Conservation (phyloP, 2,888 invertebrate species). For the Caenorhabditis parvicauda region DNA sequence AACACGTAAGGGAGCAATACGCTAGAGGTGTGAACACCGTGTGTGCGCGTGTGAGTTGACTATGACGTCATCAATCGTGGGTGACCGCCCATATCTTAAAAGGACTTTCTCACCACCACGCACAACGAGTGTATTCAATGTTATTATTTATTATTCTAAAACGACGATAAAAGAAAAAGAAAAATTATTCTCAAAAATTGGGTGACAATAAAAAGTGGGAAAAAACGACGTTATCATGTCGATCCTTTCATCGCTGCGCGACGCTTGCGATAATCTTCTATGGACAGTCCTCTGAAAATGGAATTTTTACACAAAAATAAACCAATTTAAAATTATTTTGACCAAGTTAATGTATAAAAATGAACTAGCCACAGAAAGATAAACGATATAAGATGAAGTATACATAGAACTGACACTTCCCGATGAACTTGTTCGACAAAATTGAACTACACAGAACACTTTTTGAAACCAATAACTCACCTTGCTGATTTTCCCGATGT, state of each 20-base stretch:
- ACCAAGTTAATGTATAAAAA: neutral
- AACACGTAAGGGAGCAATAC: too few species aligned
- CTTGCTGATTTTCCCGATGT: neutral
- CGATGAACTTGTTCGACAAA: neutral
- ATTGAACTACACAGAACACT: neutral
- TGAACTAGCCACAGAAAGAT: neutral
- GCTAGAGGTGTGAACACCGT: too few species aligned
- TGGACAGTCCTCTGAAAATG: conserved; percentile 8
- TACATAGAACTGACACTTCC: too few species aligned
- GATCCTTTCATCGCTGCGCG: neutral
- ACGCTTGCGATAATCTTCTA: conserved; percentile 7
- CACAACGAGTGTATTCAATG: too few species aligned
- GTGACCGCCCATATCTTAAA: too few species aligned
- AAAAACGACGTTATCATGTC: conserved; percentile 2
- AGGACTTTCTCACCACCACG: too few species aligned
- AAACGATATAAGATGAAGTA: too few species aligned
- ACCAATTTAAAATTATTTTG: neutral
- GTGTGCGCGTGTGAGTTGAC: too few species aligned
- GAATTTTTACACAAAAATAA: neutral
- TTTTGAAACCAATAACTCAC: neutral
- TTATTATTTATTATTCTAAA: too few species aligned
- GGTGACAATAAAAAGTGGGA: conserved; percentile 9
- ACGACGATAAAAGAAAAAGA: too few species aligned
- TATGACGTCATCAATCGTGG: too few species aligned
- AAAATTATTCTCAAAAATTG: too few species aligned